Conservation (phyloP, 2,113 vertebrate genomes). For the Pteruthius melanotis region DNA sequence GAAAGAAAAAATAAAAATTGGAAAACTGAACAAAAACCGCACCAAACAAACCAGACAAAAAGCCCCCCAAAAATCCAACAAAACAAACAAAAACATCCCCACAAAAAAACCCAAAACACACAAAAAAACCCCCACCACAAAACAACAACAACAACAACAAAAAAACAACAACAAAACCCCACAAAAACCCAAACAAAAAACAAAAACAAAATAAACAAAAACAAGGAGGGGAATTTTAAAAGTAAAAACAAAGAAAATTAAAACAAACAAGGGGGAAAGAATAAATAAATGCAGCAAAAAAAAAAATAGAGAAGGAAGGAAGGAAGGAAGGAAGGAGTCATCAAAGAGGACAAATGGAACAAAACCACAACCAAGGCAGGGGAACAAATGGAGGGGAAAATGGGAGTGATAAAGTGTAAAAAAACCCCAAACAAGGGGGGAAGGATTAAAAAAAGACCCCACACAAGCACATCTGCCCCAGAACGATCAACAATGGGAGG, state of each 20-base stretch:
- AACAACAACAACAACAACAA: too few relatives aligned
- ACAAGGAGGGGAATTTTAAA: too few relatives aligned
- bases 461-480: not conserved
- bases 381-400: not conserved
- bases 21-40: rapidly evolving
- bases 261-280: not conserved
- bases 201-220: not conserved
- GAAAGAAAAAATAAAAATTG: not conserved
- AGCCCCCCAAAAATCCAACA: rapidly evolving
- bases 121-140: too few relatives aligned
- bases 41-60: not conserved
- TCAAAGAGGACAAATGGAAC: not conserved
- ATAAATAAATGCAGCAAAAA: not conserved
- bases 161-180: too few relatives aligned
- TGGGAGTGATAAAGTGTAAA: not conserved
- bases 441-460: not conserved
- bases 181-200: not conserved
- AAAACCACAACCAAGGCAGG: not conserved
- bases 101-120: rapidly evolving
- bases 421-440: not conserved
- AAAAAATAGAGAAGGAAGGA: not conserved
- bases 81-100: not conserved
- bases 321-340: too few relatives aligned
- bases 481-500: not conserved
- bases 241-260: too few relatives aligned